phyloP scores from a whole-genome alignment of 2,888 invertebrate genomes.

The Sarcophaga subvicina region DNA sequence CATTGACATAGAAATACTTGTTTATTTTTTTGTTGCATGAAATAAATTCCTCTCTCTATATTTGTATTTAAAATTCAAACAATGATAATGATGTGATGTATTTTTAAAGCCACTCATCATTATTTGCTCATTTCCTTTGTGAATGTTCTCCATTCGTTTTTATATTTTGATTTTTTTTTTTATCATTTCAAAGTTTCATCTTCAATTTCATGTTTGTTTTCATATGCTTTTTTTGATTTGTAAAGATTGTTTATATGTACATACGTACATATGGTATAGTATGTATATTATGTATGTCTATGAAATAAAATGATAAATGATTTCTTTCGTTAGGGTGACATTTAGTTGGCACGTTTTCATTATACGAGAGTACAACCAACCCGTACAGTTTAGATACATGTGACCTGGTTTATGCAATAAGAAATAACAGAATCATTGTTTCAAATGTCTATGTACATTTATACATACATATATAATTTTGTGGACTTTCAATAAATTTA shows the following conservation, averaged over 20 bases:
- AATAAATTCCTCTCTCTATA: not conserved
- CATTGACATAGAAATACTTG: not conserved
- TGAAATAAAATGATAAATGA: slow-evolving; percentile 61
- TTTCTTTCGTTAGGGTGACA: slow-evolving; percentile 53
- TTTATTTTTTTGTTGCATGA: not conserved
- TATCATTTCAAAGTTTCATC: slow-evolving; percentile 8
- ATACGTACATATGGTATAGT: no score
- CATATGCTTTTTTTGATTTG: slow-evolving; percentile 8
- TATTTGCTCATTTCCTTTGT: slow-evolving; percentile 30
- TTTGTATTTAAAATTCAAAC: not conserved
- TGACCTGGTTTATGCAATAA: slow-evolving; percentile 52
- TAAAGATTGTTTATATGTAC: slow-evolving; percentile 28
- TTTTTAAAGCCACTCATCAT: slow-evolving; percentile 42
- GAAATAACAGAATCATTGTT: slow-evolving; percentile 17
- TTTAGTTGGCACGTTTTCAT: slow-evolving; percentile 63
- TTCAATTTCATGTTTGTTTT: not conserved
- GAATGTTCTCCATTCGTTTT: slow-evolving; percentile 10
- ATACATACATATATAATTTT: not conserved
- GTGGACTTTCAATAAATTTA: slow-evolving; percentile 45
- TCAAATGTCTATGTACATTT: not conserved
- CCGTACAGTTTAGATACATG: slow-evolving; percentile 21
- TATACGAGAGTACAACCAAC: not conserved
- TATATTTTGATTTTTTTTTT: not conserved
- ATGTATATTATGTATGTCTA: not conserved
- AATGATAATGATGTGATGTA: not conserved